phyloP scores from a whole-genome alignment of 2,113 vertebrate genomes.

The Trogon surrucura region DNA sequence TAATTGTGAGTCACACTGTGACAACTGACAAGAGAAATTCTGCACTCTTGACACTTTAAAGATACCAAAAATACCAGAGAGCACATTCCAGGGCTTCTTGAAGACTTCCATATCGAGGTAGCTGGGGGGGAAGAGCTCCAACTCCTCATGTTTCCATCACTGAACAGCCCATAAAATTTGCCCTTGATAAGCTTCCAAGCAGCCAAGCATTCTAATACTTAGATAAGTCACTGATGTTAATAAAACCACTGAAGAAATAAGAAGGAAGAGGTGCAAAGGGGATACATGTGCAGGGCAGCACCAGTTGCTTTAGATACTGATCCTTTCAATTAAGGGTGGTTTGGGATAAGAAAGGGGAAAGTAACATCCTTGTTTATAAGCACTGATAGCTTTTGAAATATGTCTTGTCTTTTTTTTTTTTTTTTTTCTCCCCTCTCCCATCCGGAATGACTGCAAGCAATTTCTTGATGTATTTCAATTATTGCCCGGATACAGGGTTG shows the following conservation, averaged over 20 bases:
- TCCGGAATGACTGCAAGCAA: background rate
- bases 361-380: slow-evolving; percentile 69
- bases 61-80: slow-evolving; percentile 82
- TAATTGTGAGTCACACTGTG: slow-evolving; percentile 80
- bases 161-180: slow-evolving; percentile 71
- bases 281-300: slow-evolving; percentile 56
- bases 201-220: slow-evolving; percentile 51
- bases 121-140: slow-evolving; percentile 44
- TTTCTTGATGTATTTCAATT: slow-evolving; percentile 46
- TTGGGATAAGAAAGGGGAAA: slow-evolving; percentile 67
- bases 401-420: background rate
- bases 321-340: slow-evolving; percentile 32
- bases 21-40: slow-evolving; percentile 81
- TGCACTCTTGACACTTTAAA: slow-evolving; percentile 81
- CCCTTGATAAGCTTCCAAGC: slow-evolving; percentile 66
- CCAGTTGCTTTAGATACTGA: slow-evolving; percentile 60
- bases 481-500: slow-evolving; percentile 39
- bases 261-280: slow-evolving; percentile 51
- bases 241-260: slow-evolving; percentile 43
- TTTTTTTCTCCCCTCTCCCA: background rate
- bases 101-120: slow-evolving; percentile 73
- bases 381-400: slow-evolving; percentile 28
- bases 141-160: slow-evolving; percentile 70
- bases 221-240: slow-evolving; percentile 71
- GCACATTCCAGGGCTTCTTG: slow-evolving; percentile 78